Evolutionary conservation across 2,113 vertebrate species (phyloP), one percentile per base, ranked within the genome.

Genomic region (Scomber scombrus): DNA sequence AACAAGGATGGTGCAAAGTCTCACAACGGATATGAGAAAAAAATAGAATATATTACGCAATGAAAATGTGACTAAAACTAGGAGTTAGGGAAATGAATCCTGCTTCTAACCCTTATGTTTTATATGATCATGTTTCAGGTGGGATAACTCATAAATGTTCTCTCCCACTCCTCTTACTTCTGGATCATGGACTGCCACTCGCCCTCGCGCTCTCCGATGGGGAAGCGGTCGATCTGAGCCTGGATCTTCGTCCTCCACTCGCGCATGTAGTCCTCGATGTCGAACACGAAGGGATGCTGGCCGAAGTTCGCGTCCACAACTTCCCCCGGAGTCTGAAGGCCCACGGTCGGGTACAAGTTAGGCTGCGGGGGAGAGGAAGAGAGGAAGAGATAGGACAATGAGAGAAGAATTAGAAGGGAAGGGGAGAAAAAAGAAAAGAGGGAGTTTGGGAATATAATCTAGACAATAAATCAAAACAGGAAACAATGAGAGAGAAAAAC

Each of bases 131-230:
- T 21, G 3, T n/a, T n/a, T n/a, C 46, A 14, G 31, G 23, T 65
- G 0, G 45, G 81, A 26, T 5, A 31, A 23, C 29, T 70, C 11
- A n/a, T n/a, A n/a, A n/a, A n/a, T 3, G 29, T 5, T 26, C 46
- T 63, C 8, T 7, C 5, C 23, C 8, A 31, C 49, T 16, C 60
- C 40, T 76, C 96, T 96, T 95, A 99, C 98, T 97, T 99, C 92
- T 99, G 98, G 86, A 99, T 98, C 97, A 99, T 97, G 77, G 97
- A 97, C 92, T 99, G 98, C 98, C 98, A 99, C 82, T 99, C 98
- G 87, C 97, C 98, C 95, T 99, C 97, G 2, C 97, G 95, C 85
- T 98, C 97, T 78, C 97, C 97, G 46, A 96, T 94, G 0, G 98
- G 97, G 92, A 97, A 99, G 85, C 97, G 95, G 90, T 98, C 97